Conservation (phyloP, 2,113 vertebrate genomes). For the Tachysurus vachellii region DNA sequence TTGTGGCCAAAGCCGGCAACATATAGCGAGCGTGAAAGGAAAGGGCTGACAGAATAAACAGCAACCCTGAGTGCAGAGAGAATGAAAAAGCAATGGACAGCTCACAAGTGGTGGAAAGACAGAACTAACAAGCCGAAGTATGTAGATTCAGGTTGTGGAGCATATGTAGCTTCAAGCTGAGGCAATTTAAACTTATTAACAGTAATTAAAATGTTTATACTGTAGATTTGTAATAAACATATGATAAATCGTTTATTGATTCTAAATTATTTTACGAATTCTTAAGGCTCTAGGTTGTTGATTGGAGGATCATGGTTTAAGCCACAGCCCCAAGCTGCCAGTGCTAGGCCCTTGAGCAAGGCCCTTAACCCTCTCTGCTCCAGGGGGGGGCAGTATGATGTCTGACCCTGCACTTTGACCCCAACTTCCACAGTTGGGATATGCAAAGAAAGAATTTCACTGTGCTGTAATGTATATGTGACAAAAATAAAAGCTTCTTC, state of each 20-base stretch:
- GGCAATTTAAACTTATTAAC: neutral
- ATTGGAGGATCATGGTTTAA: too few species aligned
- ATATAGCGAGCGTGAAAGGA: neutral
- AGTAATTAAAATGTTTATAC: neutral
- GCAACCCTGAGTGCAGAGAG: neutral
- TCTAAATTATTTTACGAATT: too few species aligned
- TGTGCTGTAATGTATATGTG: too few species aligned
- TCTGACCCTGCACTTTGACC: too few species aligned
- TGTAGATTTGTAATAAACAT: neutral
- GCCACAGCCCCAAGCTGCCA: too few species aligned
- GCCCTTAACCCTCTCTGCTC: too few species aligned
- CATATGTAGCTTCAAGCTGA: neutral
- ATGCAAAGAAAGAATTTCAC: too few species aligned
- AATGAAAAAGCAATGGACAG: neutral
- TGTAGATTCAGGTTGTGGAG: neutral
- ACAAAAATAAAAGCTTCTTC: too few species aligned
- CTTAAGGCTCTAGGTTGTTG: too few species aligned
- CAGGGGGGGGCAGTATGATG: too few species aligned
- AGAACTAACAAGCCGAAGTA: neutral
- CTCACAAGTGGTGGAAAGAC: neutral
- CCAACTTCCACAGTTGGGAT: too few species aligned
- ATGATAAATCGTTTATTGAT: neutral
- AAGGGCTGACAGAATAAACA: neutral
- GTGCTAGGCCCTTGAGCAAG: too few species aligned
- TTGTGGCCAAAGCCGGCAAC: neutral